Conservation (phyloP, 2,797 vertebrate genomes). For the Silurus aristotelis region DNA sequence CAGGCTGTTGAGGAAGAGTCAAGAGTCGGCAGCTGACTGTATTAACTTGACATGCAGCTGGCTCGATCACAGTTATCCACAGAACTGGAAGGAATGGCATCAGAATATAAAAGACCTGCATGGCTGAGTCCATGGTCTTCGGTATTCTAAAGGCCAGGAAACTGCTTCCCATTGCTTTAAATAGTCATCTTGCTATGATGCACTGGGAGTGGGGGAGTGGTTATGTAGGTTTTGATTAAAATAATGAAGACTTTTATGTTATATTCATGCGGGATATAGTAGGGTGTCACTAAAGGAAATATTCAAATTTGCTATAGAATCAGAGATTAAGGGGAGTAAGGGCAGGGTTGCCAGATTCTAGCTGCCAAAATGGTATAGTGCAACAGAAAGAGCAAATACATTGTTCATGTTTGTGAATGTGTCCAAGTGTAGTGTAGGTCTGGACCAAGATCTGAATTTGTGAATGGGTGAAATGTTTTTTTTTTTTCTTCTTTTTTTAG, state of each 20-base stretch:
- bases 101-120: conserved; percentile 33
- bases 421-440: neutral
- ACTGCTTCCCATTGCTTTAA: neutral
- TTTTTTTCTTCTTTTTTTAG: neutral
- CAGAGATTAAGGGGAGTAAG: neutral
- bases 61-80: conserved; percentile 14
- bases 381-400: neutral
- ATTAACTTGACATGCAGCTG: neutral
- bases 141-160: neutral
- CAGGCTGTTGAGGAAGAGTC: conserved; percentile 32
- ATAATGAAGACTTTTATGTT: neutral
- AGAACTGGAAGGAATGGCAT: conserved; percentile 4
- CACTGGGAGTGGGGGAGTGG: conserved; percentile 3
- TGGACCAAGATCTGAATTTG: neutral
- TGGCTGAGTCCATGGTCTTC: conserved; percentile 1
- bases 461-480: neutral
- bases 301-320: neutral
- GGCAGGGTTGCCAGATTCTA: neutral
- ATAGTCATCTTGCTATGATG: neutral
- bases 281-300: neutral
- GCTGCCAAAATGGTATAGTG: neutral
- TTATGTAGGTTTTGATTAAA: neutral
- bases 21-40: conserved; percentile 39
- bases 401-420: neutral
- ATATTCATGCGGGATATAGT: neutral